Conservation (phyloP, 2,113 vertebrate genomes). For the Acanthisitta chloris region DNA sequence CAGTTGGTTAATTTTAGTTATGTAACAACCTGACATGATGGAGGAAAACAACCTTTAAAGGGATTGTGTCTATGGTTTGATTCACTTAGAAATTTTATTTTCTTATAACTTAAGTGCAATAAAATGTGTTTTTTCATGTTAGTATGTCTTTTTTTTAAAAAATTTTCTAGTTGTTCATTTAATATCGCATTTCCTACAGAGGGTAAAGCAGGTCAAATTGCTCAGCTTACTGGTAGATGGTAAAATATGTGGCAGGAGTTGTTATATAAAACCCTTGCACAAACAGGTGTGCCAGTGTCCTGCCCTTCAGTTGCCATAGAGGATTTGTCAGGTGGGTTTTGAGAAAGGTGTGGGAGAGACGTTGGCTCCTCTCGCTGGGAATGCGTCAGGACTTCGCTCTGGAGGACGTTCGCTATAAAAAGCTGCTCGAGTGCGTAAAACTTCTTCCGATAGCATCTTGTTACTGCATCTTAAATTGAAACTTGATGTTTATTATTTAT, state of each 20-base stretch:
- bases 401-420: background rate
- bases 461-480: background rate
- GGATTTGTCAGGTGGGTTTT: background rate
- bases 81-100: slow-evolving; percentile 99
- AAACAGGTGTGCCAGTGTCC: background rate
- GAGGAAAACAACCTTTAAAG: slow-evolving; percentile 97
- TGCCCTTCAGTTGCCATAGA: background rate
- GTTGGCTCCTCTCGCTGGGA: background rate
- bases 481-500: background rate
- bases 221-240: background rate
- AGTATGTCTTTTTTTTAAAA: slow-evolving; percentile 78
- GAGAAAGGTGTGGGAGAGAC: background rate
- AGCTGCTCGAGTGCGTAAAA: background rate
- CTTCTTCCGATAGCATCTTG: background rate
- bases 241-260: background rate
- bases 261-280: background rate
- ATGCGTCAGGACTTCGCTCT: background rate
- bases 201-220: background rate
- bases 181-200: background rate
- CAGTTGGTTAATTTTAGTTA: slow-evolving; percentile 96
- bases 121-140: slow-evolving; percentile 99
- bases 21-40: slow-evolving; percentile 98
- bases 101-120: slow-evolving; percentile 99
- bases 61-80: slow-evolving; percentile 99
- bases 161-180: background rate